A percentile compares a stretch with the other conserved stretches of the same genome.
phyloP scores from a whole-genome alignment of 2,888 invertebrate genomes.

The Himalopsyche japonica region DNA sequence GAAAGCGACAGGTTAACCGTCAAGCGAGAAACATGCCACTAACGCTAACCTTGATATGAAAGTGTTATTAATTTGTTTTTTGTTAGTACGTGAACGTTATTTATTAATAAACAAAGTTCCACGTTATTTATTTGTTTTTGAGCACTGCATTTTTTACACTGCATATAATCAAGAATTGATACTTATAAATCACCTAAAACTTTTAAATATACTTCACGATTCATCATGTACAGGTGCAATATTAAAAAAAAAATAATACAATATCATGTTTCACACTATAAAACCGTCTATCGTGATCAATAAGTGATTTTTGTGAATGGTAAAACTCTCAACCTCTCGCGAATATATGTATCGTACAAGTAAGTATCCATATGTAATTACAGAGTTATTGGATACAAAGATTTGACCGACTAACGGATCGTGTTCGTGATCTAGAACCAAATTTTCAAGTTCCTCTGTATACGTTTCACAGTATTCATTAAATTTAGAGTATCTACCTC shows the following conservation, averaged over 20 bases:
- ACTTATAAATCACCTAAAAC: no score
- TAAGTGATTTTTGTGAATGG: no score
- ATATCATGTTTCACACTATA: no score
- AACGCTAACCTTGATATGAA: background rate
- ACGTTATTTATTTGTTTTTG: no score
- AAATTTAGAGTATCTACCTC: no score
- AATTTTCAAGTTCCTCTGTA: background rate
- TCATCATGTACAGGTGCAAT: no score
- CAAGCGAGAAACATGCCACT: background rate
- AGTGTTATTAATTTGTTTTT: background rate
- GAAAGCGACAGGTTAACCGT: background rate
- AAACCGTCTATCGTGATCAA: no score
- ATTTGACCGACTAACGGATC: constrained; percentile 1
- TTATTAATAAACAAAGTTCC: no score
- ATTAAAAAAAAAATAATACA: no score
- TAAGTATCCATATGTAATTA: background rate
- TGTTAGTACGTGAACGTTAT: background rate
- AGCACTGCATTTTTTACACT: no score
- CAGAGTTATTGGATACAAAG: background rate
- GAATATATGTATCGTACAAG: background rate
- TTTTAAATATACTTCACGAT: no score
- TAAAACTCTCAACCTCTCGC: background rate
- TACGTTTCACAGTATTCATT: background rate
- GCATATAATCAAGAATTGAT: no score
- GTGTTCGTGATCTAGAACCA: background rate